Percentiles rank a stretch among this genome's conserved stretches.
Conservation (phyloP, 1,140 invertebrate genomes). For the Patella vulgata region DNA sequence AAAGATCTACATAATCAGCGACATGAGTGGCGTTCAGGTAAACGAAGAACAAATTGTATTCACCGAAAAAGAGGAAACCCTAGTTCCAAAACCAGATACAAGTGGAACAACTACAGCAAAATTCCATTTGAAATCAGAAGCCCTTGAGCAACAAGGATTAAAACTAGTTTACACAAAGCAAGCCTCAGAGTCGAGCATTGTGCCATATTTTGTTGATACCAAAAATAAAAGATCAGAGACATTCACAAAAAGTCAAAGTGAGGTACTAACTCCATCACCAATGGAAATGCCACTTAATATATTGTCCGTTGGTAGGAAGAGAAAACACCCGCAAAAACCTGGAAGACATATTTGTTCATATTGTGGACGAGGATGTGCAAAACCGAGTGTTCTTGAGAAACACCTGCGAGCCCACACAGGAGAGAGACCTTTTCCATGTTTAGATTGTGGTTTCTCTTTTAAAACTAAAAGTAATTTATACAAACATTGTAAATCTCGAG, state of each 20-base stretch:
- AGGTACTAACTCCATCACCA: background rate
- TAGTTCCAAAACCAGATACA: constrained; percentile 6
- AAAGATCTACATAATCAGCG: constrained; percentile 3
- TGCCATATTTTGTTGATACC: constrained; percentile 19
- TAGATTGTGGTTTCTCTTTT: constrained; percentile 89
- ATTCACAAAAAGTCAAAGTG: constrained; percentile 10
- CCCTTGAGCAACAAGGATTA: constrained; percentile 23
- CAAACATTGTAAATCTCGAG: constrained; percentile 86
- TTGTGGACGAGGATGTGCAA: constrained; percentile 87
- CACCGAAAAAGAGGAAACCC: constrained; percentile 7
- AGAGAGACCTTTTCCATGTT: constrained; percentile 89
- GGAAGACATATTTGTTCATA: constrained; percentile 82
- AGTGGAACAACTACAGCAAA: constrained; percentile 12
- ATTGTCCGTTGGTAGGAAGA: constrained; percentile 29
- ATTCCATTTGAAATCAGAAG: constrained; percentile 21
- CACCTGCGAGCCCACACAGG: constrained; percentile 90
- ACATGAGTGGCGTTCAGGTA: background rate
- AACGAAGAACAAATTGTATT: constrained; percentile 8
- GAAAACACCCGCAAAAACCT: constrained; percentile 61
- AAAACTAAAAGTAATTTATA: constrained; percentile 95
- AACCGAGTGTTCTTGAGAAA: constrained; percentile 93
- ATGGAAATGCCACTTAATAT: constrained; percentile 3
- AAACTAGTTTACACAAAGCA: constrained; percentile 41
- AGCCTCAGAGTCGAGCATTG: constrained; percentile 1
- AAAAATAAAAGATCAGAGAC: constrained; percentile 18